Evolutionary conservation across 2,888 invertebrate genomes (phyloP), one percentile per base, ranked within the genome.

Genomic region (Pseudanteris insignis): DNA sequence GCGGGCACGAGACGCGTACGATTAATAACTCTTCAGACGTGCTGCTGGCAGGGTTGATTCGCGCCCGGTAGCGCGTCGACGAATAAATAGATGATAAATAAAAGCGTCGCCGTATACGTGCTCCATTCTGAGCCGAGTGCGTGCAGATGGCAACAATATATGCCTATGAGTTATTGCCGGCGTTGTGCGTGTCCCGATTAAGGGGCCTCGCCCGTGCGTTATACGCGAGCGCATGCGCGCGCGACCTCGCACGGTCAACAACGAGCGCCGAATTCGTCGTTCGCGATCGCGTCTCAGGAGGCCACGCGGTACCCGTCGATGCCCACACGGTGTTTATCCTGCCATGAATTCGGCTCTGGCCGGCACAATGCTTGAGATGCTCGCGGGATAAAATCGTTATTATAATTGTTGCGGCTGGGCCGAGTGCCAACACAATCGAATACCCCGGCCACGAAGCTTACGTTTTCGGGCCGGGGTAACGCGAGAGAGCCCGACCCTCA

Each of bases 61-160:
- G 67, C 64, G 59, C 69, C 69, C 71, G 70, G 73, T 73, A 75
- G 75, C 74, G 67, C 70, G 71, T 74, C 74, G 70, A 68, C 73
- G 76, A 77, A 78, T 78, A 78, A 78, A 78, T 78, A 76, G 74
- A 71, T 69, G 72, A 78, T 78, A 78, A 78, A 78, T 79, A 78
- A 78, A 78, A 76, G 75, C 71, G 18, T 18, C 29, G 59, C 67
- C 40, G 63, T 54, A 70, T 47, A 50, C 67, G 55, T 63, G 44
- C 63, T 67, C 68, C 64, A 69, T 71, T 76, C 72, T 73, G 67
- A 71, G 70, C 73, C 70, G 74, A 75, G 78, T 74, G 75, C 74
- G 75, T 78, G 78, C 79, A 79, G 79, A 79, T 79, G 79, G 79
- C 79, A 79, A 79, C 79, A 79, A 79, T 79, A 74, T 76, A 73